Percentiles rank a stretch among this genome's conserved stretches.
Evolutionary conservation across 2,888 invertebrate species (phyloP).

Genomic region (Aspidiotus destructor): DNA sequence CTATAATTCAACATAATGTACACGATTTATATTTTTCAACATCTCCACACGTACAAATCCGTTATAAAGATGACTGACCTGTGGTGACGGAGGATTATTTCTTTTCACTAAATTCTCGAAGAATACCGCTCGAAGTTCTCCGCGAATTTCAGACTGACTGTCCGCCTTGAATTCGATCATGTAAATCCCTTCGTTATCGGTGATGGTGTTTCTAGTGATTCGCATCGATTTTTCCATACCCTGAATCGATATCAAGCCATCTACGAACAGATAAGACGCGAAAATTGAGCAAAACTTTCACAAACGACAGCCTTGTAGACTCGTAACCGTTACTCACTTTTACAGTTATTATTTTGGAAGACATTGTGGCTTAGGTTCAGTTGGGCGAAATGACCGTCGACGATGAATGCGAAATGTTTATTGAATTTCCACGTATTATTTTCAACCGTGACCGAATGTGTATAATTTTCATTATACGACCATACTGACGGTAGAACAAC

Average conservation of each 20-base stretch:
- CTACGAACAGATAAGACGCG: slow-evolving; percentile 36
- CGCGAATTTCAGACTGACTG: slow-evolving; percentile 87
- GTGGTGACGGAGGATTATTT: slow-evolving; percentile 47
- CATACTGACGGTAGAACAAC: slow-evolving; percentile 86
- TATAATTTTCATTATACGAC: slow-evolving; percentile 89
- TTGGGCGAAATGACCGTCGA: slow-evolving; percentile 89
- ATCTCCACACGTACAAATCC: neutral
- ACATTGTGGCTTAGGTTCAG: slow-evolving; percentile 77
- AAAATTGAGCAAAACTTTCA: neutral
- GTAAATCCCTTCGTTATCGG: slow-evolving; percentile 67
- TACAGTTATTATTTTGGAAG: slow-evolving; percentile 77
- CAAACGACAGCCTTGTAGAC: too few relatives aligned
- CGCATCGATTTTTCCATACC: slow-evolving; percentile 96
- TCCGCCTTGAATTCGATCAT: slow-evolving; percentile 80
- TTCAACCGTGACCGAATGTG: slow-evolving; percentile 76
- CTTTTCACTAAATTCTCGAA: slow-evolving; percentile 63
- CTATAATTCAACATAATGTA: slow-evolving; percentile 32
- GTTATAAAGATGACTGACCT: slow-evolving; percentile 34
- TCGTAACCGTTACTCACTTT: slow-evolving; percentile 39
- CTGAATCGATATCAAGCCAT: slow-evolving; percentile 64
- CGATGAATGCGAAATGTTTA: slow-evolving; percentile 65
- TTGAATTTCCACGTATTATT: slow-evolving; percentile 84
- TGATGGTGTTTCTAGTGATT: slow-evolving; percentile 69
- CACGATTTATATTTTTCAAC: too few relatives aligned
- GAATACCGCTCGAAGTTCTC: slow-evolving; percentile 70